A percentile compares a stretch with the other conserved stretches of the same genome.
Conservation (phyloP, 2,888 invertebrate genomes). For the Sarcophaga carnaria region DNA sequence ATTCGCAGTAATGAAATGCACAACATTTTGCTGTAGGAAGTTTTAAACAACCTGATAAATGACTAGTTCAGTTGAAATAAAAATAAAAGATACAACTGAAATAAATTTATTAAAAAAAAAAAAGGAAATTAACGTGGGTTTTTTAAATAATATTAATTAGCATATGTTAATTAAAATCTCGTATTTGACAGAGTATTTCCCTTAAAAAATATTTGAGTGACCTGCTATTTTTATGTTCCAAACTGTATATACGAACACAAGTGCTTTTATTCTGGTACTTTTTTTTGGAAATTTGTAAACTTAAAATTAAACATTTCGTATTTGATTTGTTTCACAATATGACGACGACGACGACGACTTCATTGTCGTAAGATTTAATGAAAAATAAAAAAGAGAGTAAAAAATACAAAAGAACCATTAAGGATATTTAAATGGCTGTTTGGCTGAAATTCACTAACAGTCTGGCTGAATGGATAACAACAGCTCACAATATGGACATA, state of each 20-base stretch:
- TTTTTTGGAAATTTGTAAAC: neutral
- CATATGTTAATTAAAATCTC: no score
- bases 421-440: constrained; percentile 36
- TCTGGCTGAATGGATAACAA: neutral
- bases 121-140: no score
- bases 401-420: constrained; percentile 27
- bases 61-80: no score
- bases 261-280: neutral
- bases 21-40: no score
- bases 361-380: neutral
- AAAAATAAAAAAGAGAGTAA: neutral
- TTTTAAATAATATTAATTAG: no score
- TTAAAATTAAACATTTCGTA: neutral
- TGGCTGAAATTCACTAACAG: neutral
- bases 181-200: no score
- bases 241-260: neutral
- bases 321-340: neutral
- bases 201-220: neutral
- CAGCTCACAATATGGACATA: neutral
- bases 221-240: neutral
- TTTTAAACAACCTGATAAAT: no score
- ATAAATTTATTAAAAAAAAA: no score
- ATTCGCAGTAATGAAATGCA: no score
- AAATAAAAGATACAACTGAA: no score
- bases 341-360: neutral